Evolutionary conservation across 2,113 vertebrate genomes (phyloP).

Genomic region (Garra rufa): DNA sequence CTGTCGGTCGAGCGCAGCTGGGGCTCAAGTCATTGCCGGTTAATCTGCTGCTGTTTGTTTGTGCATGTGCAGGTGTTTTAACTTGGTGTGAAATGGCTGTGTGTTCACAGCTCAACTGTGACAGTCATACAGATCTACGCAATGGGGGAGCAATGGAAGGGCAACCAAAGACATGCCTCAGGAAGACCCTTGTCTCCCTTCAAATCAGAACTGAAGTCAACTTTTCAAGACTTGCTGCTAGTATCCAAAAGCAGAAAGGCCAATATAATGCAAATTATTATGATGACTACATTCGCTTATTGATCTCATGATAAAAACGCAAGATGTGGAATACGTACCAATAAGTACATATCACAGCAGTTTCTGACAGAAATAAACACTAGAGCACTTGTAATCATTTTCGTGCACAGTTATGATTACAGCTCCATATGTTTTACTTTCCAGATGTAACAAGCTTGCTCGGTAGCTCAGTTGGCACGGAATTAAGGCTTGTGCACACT

Average conservation of each 20-base stretch:
- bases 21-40: conserved; percentile 15
- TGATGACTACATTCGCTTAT: neutral
- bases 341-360: too few species aligned
- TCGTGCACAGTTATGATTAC: too few species aligned
- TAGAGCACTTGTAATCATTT: too few species aligned
- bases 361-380: too few species aligned
- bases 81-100: conserved; percentile 21
- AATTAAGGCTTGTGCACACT: too few species aligned
- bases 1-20: conserved; percentile 7
- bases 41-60: conserved; percentile 41
- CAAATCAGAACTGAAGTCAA: neutral
- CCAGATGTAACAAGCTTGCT: too few species aligned
- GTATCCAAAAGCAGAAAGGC: neutral
- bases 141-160: neutral
- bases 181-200: conserved; percentile 4
- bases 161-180: neutral
- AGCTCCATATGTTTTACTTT: too few species aligned
- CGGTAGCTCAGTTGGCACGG: too few species aligned
- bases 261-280: neutral
- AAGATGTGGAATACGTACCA: too few species aligned
- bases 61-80: conserved; percentile 13
- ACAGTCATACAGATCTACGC: conserved; percentile 18
- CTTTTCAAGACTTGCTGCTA: neutral
- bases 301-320: too few species aligned
- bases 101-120: conserved; percentile 10